Percentiles rank a stretch among this genome's conserved stretches.
Evolutionary conservation across 2,113 vertebrate genomes (phyloP).

Genomic region (Pygoscelis adeliae): DNA sequence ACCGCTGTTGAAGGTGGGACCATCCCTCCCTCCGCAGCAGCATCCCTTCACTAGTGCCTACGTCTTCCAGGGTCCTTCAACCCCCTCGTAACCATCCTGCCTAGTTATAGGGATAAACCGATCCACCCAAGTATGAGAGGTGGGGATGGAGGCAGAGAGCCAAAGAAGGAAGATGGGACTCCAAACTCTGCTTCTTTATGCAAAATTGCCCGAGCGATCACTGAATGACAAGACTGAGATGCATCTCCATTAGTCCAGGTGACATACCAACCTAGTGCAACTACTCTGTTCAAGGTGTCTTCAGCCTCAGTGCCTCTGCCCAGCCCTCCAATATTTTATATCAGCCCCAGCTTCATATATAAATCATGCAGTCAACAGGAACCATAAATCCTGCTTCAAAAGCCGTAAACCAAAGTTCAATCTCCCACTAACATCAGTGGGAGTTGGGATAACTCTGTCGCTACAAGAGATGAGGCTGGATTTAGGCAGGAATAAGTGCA

Average conservation of each 20-base stretch:
- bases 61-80: not conserved
- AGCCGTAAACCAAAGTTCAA: not conserved
- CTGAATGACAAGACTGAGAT: not conserved
- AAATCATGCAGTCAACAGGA: not conserved
- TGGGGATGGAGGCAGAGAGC: not conserved
- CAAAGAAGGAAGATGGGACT: not conserved
- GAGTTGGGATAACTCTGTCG: not conserved
- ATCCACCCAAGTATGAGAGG: not conserved
- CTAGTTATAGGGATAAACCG: rapidly evolving
- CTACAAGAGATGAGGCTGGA: not conserved
- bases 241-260: not conserved
- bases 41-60: not conserved
- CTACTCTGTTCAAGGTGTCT: not conserved
- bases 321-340: not conserved
- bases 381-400: not conserved
- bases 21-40: not conserved
- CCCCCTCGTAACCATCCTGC: not conserved
- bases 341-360: not conserved
- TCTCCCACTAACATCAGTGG: not conserved
- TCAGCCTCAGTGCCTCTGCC: not conserved
- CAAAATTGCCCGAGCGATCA: rapidly evolving
- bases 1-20: not conserved
- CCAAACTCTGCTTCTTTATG: not conserved
- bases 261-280: not conserved
- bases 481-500: not conserved